phyloP scores from a whole-genome alignment of 1,140 invertebrate genomes.

The Magallana ariakensis region DNA sequence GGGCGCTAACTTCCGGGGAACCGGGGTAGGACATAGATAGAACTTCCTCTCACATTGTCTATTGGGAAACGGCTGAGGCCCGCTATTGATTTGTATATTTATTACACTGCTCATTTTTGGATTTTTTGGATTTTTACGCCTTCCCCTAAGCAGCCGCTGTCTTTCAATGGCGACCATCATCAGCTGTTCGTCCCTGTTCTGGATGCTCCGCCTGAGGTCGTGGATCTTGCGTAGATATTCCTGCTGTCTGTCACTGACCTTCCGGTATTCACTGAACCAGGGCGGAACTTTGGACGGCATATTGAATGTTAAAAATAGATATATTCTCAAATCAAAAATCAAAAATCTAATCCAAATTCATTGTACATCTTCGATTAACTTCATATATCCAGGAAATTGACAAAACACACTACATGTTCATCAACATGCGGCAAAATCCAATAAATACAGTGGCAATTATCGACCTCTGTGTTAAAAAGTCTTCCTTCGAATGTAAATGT shows the following conservation, averaged over 20 bases:
- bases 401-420: no score
- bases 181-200: slow-evolving; percentile 48
- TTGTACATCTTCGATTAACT: no score
- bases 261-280: slow-evolving; percentile 47
- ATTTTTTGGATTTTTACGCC: slow-evolving; percentile 25
- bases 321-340: no score
- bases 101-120: slow-evolving; percentile 46
- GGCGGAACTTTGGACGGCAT: slow-evolving; percentile 41
- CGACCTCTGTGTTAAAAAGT: background rate
- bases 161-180: slow-evolving; percentile 47
- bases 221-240: slow-evolving; percentile 47
- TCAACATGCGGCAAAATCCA: background rate
- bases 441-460: background rate
- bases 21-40: slow-evolving; percentile 36
- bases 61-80: slow-evolving; percentile 42
- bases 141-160: slow-evolving; percentile 36
- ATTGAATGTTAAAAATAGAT: background rate
- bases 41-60: slow-evolving; percentile 25
- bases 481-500: background rate
- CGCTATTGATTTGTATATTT: slow-evolving; percentile 41
- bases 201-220: slow-evolving; percentile 30
- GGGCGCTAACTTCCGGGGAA: slow-evolving; percentile 39
- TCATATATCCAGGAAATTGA: no score
- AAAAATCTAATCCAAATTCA: no score
- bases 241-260: slow-evolving; percentile 46